These are phyloP conservation scores for Eublepharis macularius DNA, from an alignment of 2,113 vertebrate genomes.

Conservation along the genomic window DNA sequence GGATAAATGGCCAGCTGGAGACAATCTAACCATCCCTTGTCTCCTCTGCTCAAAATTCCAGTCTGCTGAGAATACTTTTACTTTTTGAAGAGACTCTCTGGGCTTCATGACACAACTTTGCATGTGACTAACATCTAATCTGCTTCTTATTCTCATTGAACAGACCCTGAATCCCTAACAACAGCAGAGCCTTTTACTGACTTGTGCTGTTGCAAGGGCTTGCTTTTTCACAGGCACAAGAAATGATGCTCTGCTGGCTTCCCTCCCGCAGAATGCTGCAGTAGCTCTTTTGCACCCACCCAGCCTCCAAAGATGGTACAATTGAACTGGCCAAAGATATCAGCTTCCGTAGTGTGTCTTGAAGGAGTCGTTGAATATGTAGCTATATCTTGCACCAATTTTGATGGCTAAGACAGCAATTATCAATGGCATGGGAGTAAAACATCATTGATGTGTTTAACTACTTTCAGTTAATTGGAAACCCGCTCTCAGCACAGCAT, in stretches of 20 bases:
- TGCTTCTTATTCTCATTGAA: background rate
- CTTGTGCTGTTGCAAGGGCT: background rate
- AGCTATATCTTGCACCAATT: background rate
- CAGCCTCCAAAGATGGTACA: background rate
- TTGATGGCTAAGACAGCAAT: conserved; percentile 1
- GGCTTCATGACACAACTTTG: background rate
- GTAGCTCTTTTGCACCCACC: background rate
- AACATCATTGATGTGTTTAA: conserved; percentile 19
- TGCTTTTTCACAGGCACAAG: background rate
- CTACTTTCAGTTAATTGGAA: background rate
- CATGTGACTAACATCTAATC: background rate
- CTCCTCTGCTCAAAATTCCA: background rate
- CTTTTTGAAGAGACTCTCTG: background rate
- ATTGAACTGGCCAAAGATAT: background rate
- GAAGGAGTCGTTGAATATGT: conserved; percentile 24
- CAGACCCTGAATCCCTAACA: background rate
- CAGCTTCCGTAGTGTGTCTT: conserved; percentile 9
- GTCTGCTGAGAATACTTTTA: too few relatives aligned
- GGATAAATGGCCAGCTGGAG: too few relatives aligned
- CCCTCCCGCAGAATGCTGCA: background rate
- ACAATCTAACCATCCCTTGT: background rate
- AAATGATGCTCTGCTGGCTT: background rate
- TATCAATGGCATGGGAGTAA: conserved; percentile 17
- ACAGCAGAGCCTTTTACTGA: background rate
- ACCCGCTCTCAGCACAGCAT: conserved; percentile 19